These are phyloP conservation scores for Oscheius myriophilus DNA, from an alignment of 2,888 invertebrate species.

Conservation along the genomic window DNA sequence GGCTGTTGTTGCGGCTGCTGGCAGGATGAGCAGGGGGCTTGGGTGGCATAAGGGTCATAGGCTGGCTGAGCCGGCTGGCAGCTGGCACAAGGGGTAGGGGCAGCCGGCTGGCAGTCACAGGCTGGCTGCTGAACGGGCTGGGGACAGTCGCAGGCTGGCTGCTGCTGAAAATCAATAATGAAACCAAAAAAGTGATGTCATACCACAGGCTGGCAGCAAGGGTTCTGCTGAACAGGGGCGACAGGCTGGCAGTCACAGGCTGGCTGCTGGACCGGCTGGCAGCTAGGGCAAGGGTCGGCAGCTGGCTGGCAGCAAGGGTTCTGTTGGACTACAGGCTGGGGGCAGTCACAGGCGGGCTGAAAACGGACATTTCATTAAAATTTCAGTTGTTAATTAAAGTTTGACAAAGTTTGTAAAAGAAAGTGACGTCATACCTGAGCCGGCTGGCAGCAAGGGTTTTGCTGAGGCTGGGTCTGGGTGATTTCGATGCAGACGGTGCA, in stretches of 20 bases:
- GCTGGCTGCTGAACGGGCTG: slow-evolving; percentile 11
- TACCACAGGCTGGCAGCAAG: slow-evolving; percentile 21
- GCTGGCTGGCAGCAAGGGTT: slow-evolving; percentile 22
- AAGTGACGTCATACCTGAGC: slow-evolving; percentile 2
- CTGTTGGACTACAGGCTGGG: slow-evolving; percentile 17
- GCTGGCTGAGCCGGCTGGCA: neutral
- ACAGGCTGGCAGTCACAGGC: slow-evolving; percentile 34
- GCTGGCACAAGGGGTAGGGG: no score
- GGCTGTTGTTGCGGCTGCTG: no score
- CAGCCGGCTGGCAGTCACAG: slow-evolving; percentile 19
- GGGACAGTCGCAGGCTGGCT: slow-evolving; percentile 19
- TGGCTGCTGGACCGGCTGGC: slow-evolving; percentile 25
- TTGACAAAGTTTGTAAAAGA: no score
- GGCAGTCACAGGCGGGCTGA: slow-evolving; percentile 20
- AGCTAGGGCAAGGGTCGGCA: neutral
- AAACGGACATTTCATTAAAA: neutral
- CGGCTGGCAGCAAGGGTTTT: slow-evolving; percentile 22
- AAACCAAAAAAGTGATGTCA: no score
- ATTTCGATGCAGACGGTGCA: slow-evolving; percentile 24
- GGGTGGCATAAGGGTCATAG: neutral
- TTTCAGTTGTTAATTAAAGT: no score
- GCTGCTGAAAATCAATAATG: neutral
- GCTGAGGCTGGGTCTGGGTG: slow-evolving; percentile 27
- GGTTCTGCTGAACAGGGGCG: slow-evolving; percentile 28
- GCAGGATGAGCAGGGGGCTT: neutral